These are phyloP conservation scores for Drosophila demipolita DNA, from an alignment of 2,888 invertebrate genomes.

Conservation along the genomic window DNA sequence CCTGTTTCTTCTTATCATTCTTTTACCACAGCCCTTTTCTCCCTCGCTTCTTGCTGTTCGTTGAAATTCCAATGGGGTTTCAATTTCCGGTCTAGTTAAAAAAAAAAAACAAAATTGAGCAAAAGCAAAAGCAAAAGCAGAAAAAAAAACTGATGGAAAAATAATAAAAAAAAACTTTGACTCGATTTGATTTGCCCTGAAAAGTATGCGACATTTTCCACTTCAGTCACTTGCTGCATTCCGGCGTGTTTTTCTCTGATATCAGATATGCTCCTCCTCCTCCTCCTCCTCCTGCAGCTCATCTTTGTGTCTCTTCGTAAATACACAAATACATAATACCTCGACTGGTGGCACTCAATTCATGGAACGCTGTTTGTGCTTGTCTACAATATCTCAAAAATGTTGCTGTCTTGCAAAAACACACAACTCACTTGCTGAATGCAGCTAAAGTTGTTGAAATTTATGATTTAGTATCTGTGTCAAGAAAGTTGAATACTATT, in stretches of 20 bases:
- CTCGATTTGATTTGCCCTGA: constrained; percentile 27
- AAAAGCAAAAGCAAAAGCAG: not conserved
- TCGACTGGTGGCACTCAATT: not conserved
- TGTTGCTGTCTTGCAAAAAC: not conserved
- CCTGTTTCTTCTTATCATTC: not conserved
- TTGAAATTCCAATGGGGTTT: constrained; percentile 66
- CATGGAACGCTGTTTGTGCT: not conserved
- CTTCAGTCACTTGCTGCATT: not conserved
- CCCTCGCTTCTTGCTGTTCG: constrained; percentile 32
- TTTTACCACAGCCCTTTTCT: not conserved
- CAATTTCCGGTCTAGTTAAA: constrained; percentile 50
- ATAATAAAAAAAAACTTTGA: constrained; percentile 15
- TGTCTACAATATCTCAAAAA: constrained; percentile 4
- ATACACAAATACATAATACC: constrained; percentile 21
- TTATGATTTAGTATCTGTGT: not conserved
- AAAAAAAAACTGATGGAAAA: no score
- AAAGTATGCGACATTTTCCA: constrained; percentile 31
- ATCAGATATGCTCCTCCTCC: constrained; percentile 19
- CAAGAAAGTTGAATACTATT: not conserved
- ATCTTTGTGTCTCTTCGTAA: constrained; percentile 3
- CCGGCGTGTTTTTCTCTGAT: constrained; percentile 19
- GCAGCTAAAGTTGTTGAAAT: not conserved
- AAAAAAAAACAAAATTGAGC: constrained; percentile 3
- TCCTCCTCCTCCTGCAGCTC: not conserved
- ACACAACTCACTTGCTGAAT: not conserved